Evolutionary conservation across 2,797 vertebrate genomes (phyloP).

Genomic region (Podarcis siculus): DNA sequence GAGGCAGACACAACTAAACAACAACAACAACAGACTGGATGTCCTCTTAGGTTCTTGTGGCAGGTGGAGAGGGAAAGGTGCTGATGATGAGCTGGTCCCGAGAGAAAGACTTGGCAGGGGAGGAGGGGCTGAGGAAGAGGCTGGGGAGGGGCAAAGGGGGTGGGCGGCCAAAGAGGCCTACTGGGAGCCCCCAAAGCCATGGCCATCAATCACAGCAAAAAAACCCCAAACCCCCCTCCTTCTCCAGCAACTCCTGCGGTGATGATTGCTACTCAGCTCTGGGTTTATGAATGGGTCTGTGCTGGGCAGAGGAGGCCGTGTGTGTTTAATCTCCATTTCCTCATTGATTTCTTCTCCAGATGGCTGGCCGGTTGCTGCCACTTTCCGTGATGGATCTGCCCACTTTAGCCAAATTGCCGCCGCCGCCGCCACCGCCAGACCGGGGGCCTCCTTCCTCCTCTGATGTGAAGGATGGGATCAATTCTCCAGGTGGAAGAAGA

Average conservation of each 20-base stretch:
- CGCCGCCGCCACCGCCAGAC: background rate
- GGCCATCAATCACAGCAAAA: no score
- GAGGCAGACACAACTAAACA: no score
- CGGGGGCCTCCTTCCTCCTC: accelerated
- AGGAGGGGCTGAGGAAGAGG: background rate
- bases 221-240: no score
- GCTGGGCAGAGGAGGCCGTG: background rate
- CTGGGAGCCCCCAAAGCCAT: no score
- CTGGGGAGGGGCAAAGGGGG: background rate
- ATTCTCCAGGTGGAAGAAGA: background rate
- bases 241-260: no score
- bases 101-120: no score
- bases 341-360: background rate
- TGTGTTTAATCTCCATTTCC: background rate
- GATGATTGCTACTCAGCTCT: no score
- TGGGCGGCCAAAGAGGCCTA: background rate
- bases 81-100: no score
- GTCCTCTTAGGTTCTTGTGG: no score
- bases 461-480: background rate
- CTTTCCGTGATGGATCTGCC: background rate
- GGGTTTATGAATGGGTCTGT: background rate
- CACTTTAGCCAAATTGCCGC: background rate
- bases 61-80: no score
- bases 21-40: no score
- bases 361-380: background rate